Percentiles rank a stretch among this genome's conserved stretches.
These are phyloP conservation scores for Pasiphila rectangulata DNA, from an alignment of 2,888 invertebrate species.

Conservation along the genomic window DNA sequence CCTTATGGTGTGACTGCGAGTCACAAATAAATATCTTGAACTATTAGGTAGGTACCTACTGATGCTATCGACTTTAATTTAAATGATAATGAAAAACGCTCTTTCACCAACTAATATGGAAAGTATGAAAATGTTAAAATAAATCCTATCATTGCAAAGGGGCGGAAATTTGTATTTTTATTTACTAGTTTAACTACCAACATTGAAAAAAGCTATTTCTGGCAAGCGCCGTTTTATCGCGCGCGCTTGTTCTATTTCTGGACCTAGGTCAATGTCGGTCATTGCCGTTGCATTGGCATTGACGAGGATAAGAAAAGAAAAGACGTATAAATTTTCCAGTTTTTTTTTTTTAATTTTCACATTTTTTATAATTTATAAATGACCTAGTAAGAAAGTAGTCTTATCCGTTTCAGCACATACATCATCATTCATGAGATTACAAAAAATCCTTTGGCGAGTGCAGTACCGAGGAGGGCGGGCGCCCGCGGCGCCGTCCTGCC, in stretches of 20 bases:
- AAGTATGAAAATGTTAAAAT: too few relatives aligned
- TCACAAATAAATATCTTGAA: too few relatives aligned
- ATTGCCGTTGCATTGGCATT: slow-evolving; percentile 39
- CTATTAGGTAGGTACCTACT: too few relatives aligned
- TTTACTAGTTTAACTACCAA: too few relatives aligned
- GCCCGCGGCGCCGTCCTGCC: slow-evolving; percentile 74
- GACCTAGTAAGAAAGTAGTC: slow-evolving; percentile 82
- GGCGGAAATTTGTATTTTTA: too few relatives aligned
- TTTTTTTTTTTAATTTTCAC: slow-evolving; percentile 77
- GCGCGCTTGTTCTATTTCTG: slow-evolving; percentile 50
- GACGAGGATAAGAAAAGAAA: slow-evolving; percentile 45
- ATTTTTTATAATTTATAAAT: slow-evolving; percentile 82
- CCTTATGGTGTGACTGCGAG: too few relatives aligned
- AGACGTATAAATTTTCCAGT: slow-evolving; percentile 65
- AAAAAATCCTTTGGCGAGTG: slow-evolving; percentile 82
- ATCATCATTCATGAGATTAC: slow-evolving; percentile 82
- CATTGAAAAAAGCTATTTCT: slow-evolving; percentile 34
- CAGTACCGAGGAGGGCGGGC: slow-evolving; percentile 77
- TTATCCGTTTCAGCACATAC: slow-evolving; percentile 82
- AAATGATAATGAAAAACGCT: too few relatives aligned
- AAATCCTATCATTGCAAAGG: too few relatives aligned
- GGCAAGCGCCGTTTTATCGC: slow-evolving; percentile 29
- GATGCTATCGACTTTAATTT: too few relatives aligned
- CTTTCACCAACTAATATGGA: too few relatives aligned
- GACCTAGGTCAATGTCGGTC: slow-evolving; percentile 67